Percentiles rank a stretch among this genome's conserved stretches.
These are phyloP conservation scores for Drosophila bipectinata DNA, from an alignment of 1,140 invertebrate species.

Conservation along the genomic window DNA sequence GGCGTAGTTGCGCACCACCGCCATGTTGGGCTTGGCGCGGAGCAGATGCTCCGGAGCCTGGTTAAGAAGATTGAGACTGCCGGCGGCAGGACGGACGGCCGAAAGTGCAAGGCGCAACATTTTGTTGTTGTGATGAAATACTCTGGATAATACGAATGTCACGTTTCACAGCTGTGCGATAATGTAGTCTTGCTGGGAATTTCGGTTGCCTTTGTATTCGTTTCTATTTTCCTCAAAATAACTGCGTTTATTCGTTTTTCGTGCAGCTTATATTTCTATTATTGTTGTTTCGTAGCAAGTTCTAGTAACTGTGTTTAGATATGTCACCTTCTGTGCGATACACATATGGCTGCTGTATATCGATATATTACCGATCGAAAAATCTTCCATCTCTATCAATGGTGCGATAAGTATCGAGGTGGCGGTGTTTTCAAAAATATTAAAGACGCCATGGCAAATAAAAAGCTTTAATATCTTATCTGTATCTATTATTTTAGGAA, in stretches of 20 bases:
- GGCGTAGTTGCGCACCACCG: slow-evolving; percentile 63
- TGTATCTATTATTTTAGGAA: no score
- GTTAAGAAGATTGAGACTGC: slow-evolving; percentile 38
- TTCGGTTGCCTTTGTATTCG: not conserved
- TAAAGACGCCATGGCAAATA: no score
- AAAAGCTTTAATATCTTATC: no score
- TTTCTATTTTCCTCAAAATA: not conserved
- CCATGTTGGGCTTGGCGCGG: slow-evolving; percentile 38
- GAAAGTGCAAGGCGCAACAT: slow-evolving; percentile 66
- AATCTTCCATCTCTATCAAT: no score
- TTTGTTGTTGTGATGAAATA: slow-evolving; percentile 69
- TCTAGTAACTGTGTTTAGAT: slow-evolving; percentile 12
- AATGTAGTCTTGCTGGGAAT: not conserved
- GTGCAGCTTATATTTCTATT: not conserved
- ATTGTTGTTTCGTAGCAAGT: slow-evolving; percentile 38
- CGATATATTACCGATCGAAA: not conserved
- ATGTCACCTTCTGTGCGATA: not conserved
- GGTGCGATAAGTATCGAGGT: no score
- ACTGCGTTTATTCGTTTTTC: slow-evolving; percentile 1
- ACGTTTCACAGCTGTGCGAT: not conserved
- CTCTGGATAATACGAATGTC: not conserved
- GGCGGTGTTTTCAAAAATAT: no score
- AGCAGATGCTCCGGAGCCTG: slow-evolving; percentile 47
- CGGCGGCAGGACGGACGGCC: slow-evolving; percentile 31
- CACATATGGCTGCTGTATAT: not conserved